These are phyloP conservation scores for Pseudopodoces humilis DNA, from an alignment of 2,113 vertebrate genomes.

Conservation along the genomic window DNA sequence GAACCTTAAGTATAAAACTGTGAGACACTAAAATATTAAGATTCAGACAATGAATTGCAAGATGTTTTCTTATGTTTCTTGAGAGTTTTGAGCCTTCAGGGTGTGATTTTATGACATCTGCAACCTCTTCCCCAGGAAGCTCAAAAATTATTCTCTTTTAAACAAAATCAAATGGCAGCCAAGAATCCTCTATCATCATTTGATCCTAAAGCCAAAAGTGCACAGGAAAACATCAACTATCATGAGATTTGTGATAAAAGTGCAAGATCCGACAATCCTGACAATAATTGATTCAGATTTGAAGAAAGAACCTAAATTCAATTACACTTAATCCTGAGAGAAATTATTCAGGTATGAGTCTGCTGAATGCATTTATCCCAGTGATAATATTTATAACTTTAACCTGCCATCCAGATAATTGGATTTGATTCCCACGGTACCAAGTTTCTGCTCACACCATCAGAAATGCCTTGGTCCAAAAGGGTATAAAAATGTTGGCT, in stretches of 20 bases:
- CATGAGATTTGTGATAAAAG: neutral
- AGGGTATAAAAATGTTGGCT: neutral
- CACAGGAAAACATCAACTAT: neutral
- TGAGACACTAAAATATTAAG: neutral
- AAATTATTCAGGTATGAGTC: neutral
- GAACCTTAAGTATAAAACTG: neutral
- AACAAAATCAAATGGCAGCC: neutral
- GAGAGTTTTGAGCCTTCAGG: neutral
- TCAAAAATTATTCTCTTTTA: neutral
- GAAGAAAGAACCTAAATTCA: slow-evolving; percentile 5
- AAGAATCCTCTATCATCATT: neutral
- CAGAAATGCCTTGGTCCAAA: neutral
- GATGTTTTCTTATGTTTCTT: neutral
- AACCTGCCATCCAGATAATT: neutral
- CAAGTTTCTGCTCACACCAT: neutral
- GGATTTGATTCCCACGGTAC: neutral
- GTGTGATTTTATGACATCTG: neutral
- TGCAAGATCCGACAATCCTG: neutral
- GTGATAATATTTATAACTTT: slow-evolving; percentile 25
- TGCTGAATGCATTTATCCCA: neutral
- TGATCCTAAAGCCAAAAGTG: neutral
- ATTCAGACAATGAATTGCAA: neutral
- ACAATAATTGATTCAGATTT: neutral
- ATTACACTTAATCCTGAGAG: neutral
- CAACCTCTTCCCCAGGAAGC: neutral